These are phyloP conservation scores for Urophycis tenuis DNA, from an alignment of 2,797 vertebrate genomes.

Conservation along the genomic window DNA sequence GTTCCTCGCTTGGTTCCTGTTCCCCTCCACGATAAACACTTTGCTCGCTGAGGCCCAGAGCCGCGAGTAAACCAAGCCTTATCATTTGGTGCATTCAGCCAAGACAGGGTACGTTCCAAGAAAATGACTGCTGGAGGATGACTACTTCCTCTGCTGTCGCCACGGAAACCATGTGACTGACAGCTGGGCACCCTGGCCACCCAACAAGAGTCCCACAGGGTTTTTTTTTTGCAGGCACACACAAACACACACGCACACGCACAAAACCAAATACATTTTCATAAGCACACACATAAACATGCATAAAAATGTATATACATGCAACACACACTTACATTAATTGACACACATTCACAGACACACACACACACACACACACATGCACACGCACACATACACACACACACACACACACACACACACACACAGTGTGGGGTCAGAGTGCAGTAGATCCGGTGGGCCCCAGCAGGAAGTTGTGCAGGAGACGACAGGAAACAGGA, in stretches of 20 bases:
- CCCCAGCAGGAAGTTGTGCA: neutral
- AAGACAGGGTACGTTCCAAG: too few species aligned
- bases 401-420: neutral
- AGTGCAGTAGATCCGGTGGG: neutral
- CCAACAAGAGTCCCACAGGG: too few species aligned
- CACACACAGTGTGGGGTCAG: conserved; percentile 4
- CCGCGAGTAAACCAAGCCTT: too few species aligned
- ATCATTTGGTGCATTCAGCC: too few species aligned
- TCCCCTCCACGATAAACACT: too few species aligned
- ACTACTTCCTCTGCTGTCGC: too few species aligned
- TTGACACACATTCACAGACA: conserved; percentile 5
- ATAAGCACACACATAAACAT: conserved; percentile 9
- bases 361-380: conserved; percentile 9
- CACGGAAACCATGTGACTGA: too few species aligned
- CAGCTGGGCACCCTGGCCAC: too few species aligned
- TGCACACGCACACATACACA: conserved; percentile 1
- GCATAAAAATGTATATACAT: neutral
- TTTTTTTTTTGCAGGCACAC: too few species aligned
- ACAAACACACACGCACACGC: conserved; percentile 7
- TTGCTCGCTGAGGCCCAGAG: too few species aligned
- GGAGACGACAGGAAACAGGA: neutral
- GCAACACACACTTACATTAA: neutral
- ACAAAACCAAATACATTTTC: neutral
- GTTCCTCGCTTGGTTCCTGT: too few species aligned
- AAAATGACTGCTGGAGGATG: too few species aligned